Conservation (phyloP, 2,888 invertebrate species). For the Trissoscelio sp. region DNA sequence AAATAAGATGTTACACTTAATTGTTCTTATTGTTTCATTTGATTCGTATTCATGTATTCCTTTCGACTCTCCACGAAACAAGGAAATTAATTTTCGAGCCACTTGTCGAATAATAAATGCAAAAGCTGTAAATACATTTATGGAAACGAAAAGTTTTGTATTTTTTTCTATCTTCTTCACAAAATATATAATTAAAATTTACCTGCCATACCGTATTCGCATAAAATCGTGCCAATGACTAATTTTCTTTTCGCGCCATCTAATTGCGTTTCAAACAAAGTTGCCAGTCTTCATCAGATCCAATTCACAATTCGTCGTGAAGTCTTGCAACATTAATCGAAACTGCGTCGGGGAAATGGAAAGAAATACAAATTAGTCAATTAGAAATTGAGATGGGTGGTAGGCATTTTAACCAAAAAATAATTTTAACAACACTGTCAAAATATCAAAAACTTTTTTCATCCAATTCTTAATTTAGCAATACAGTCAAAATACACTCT, state of each 20-base stretch:
- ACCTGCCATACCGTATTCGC: neutral
- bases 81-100: neutral
- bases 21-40: neutral
- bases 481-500: too few species aligned
- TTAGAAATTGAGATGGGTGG: neutral
- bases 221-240: conserved; percentile 8
- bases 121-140: neutral
- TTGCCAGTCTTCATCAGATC: conserved; percentile 24
- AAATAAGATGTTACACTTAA: neutral
- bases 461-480: too few species aligned
- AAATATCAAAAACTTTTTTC: too few species aligned
- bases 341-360: neutral
- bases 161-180: neutral
- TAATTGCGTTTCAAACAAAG: conserved; percentile 31
- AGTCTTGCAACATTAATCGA: conserved; percentile 23
- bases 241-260: conserved; percentile 17
- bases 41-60: conserved; percentile 7
- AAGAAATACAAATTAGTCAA: conserved; percentile 22
- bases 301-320: conserved; percentile 19
- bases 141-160: neutral
- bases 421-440: too few species aligned
- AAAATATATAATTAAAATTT: conserved; percentile 9
- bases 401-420: too few species aligned
- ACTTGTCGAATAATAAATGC: neutral
- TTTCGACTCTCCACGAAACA: neutral